phyloP scores from a whole-genome alignment of 53 echinoderm and acorn worm species.

The Astropecten irregularis region DNA sequence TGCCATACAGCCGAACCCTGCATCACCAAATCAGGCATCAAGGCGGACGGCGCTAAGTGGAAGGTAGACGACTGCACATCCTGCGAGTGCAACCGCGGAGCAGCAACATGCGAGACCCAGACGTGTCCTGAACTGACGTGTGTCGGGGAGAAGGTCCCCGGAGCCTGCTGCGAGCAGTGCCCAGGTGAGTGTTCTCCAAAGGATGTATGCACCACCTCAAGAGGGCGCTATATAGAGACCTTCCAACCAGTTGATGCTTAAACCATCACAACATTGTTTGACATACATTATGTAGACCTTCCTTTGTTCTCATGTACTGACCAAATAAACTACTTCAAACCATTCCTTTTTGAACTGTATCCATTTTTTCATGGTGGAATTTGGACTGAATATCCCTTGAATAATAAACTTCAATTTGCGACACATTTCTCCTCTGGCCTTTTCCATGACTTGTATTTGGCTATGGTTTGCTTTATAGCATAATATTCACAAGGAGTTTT shows the following conservation, averaged over 20 bases:
- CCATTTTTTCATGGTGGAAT: too few species aligned
- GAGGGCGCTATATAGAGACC: neutral
- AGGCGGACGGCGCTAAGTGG: constrained; percentile 4
- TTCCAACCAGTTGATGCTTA: neutral
- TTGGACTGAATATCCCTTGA: too few species aligned
- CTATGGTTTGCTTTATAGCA: too few species aligned
- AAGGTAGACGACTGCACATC: neutral
- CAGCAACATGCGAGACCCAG: neutral
- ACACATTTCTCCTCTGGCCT: too few species aligned
- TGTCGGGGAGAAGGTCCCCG: constrained; percentile 23
- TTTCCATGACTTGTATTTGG: too few species aligned
- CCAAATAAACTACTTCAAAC: too few species aligned
- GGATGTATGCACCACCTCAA: too few species aligned
- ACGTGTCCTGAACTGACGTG: constrained; percentile 68
- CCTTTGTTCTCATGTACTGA: too few species aligned
- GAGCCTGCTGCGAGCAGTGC: constrained; percentile 76
- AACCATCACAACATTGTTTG: neutral
- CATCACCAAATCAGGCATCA: constrained; percentile 10
- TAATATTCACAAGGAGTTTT: too few species aligned
- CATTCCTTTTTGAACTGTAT: too few species aligned
- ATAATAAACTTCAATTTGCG: too few species aligned
- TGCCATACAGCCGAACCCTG: constrained; percentile 15
- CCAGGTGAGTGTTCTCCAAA: constrained; percentile 53
- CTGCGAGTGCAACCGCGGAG: constrained; percentile 3
- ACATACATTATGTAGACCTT: too few species aligned